phyloP scores from a whole-genome alignment of 2,113 vertebrate genomes.

The Pogonocichla stellata region DNA sequence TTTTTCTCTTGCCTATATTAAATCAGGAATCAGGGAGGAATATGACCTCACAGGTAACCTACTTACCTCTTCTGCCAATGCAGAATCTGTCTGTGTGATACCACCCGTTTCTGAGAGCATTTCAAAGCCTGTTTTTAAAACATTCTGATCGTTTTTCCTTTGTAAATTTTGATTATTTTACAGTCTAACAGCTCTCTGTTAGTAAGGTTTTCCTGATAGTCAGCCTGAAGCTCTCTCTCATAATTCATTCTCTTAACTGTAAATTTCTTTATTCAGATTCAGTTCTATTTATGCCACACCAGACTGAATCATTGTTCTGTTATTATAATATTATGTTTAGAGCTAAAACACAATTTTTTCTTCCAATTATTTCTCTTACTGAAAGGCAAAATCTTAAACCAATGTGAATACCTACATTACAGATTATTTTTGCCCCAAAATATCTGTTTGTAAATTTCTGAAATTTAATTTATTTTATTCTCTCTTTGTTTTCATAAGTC shows the following conservation, averaged over 20 bases:
- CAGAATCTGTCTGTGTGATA: background rate
- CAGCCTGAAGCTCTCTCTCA: conserved; percentile 52
- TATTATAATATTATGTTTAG: conserved; percentile 16
- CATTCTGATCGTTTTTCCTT: conserved; percentile 22
- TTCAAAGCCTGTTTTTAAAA: conserved; percentile 26
- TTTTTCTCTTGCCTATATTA: background rate
- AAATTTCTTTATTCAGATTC: conserved; percentile 62
- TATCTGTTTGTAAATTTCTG: background rate
- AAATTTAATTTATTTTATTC: conserved; percentile 7
- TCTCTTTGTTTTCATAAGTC: background rate
- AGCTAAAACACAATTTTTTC: conserved; percentile 10
- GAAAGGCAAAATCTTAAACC: conserved; percentile 15
- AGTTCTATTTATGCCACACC: conserved; percentile 42
- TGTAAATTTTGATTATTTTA: conserved; percentile 56
- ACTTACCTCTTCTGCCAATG: background rate
- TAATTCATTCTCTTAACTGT: conserved; percentile 63
- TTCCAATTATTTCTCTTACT: conserved; percentile 33
- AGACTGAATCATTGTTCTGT: conserved; percentile 4
- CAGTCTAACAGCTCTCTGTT: conserved; percentile 37
- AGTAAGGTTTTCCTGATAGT: conserved; percentile 35
- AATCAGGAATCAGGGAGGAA: conserved; percentile 9
- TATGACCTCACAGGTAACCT: conserved; percentile 28
- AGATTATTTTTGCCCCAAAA: conserved; percentile 28
- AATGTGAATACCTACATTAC: background rate
- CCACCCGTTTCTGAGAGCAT: background rate